These are phyloP conservation scores for Diplazon laetatorius DNA, from an alignment of 2,888 invertebrate species.

Conservation along the genomic window DNA sequence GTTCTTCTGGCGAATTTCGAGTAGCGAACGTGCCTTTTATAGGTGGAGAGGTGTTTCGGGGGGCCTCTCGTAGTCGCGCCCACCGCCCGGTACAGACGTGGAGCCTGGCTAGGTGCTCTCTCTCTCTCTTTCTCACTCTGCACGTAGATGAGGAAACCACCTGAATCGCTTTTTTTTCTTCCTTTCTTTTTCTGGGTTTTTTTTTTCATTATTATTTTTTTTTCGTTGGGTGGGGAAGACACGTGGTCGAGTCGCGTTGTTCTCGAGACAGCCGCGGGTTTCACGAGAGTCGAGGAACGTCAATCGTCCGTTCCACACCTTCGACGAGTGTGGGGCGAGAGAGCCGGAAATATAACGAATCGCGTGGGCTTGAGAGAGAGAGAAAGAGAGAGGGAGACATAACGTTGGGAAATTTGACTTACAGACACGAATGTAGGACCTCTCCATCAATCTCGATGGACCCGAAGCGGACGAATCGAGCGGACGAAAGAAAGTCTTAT, in stretches of 20 bases:
- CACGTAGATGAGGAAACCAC: constrained; percentile 56
- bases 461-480: not conserved
- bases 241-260: constrained; percentile 9
- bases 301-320: not conserved
- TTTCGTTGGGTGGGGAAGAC: constrained; percentile 37
- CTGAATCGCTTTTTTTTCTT: no score
- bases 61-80: constrained; percentile 58
- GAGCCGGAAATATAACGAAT: constrained; percentile 4
- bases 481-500: not conserved
- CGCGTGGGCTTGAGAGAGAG: no score
- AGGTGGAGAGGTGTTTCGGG: constrained; percentile 66
- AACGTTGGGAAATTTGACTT: not conserved
- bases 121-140: no score
- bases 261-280: constrained; percentile 6
- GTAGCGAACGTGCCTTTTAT: constrained; percentile 76
- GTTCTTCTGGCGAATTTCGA: constrained; percentile 75
- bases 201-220: constrained; percentile 30
- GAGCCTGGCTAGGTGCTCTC: constrained; percentile 53
- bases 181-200: constrained; percentile 17
- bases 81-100: constrained; percentile 49
- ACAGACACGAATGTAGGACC: not conserved
- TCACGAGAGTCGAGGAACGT: constrained; percentile 23
- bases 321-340: not conserved
- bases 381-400: not conserved
- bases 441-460: constrained; percentile 4